Conservation (phyloP, 2,797 vertebrate species). For the Rhodeus uyekii region DNA sequence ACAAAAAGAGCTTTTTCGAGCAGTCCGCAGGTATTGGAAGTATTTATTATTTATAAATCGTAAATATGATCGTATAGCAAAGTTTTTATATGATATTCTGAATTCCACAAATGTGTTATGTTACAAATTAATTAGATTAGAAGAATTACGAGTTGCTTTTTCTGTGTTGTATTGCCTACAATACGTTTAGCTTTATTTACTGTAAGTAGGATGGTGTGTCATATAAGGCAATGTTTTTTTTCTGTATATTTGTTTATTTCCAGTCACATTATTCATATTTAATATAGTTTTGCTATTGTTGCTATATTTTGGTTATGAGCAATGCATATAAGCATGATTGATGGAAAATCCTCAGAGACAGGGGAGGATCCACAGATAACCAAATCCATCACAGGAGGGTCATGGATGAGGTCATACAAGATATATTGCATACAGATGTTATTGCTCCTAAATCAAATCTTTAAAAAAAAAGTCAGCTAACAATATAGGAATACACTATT, state of each 20-base stretch:
- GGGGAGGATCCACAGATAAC: not conserved
- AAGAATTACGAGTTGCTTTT: too few species aligned
- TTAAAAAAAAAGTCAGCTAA: not conserved
- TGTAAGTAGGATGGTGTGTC: not conserved
- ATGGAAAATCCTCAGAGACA: conserved; percentile 6
- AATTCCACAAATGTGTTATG: too few species aligned
- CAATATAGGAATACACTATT: not conserved
- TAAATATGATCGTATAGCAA: too few species aligned
- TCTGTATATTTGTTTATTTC: not conserved
- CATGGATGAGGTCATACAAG: not conserved
- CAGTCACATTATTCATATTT: conserved; percentile 9
- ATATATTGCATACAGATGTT: conserved; percentile 1
- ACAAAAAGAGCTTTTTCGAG: too few species aligned
- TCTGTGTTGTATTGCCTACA: too few species aligned
- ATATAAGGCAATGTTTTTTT: not conserved
- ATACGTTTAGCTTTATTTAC: too few species aligned
- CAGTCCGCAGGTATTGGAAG: too few species aligned
- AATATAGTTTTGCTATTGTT: not conserved
- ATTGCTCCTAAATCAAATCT: not conserved
- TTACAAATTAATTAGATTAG: too few species aligned
- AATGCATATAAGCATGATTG: not conserved
- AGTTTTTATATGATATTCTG: too few species aligned
- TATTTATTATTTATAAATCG: too few species aligned
- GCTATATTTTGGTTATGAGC: not conserved
- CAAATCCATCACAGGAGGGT: not conserved